Evolutionary conservation across 2,113 vertebrate genomes (phyloP).

Genomic region (Rhynchopsitta pachyrhyncha): DNA sequence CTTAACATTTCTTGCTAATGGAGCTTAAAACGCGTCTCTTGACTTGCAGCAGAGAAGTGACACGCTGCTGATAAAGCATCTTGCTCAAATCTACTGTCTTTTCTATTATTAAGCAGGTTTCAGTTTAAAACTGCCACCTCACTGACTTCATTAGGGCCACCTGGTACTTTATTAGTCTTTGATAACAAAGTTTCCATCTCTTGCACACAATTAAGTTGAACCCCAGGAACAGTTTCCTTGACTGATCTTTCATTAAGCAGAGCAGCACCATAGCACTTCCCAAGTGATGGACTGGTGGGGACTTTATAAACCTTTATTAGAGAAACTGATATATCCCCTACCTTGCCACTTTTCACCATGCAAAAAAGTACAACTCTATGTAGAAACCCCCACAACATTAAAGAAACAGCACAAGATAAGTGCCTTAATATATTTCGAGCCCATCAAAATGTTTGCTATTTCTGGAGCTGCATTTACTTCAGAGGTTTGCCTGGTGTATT

Average conservation of each 20-base stretch:
- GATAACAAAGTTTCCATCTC: background rate
- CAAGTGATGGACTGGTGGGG: background rate
- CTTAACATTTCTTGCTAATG: background rate
- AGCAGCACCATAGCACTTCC: background rate
- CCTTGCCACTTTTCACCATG: background rate
- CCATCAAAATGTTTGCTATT: background rate
- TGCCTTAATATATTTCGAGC: background rate
- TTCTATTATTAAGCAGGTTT: constrained; percentile 10
- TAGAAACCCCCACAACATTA: background rate
- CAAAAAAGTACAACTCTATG: background rate
- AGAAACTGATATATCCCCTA: background rate
- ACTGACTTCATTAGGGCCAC: background rate
- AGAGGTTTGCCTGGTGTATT: background rate
- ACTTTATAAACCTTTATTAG: background rate
- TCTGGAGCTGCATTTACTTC: background rate
- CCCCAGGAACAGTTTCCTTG: background rate
- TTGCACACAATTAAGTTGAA: background rate
- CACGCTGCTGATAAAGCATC: background rate
- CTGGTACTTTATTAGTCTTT: background rate
- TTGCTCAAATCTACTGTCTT: background rate
- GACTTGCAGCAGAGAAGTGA: background rate
- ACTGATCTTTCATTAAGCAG: background rate
- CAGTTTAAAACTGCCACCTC: background rate
- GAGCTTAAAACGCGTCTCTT: background rate
- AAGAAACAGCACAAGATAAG: background rate